Evolutionary conservation across 2,888 invertebrate genomes (phyloP).

Genomic region (Hirudinaria manillensis): DNA sequence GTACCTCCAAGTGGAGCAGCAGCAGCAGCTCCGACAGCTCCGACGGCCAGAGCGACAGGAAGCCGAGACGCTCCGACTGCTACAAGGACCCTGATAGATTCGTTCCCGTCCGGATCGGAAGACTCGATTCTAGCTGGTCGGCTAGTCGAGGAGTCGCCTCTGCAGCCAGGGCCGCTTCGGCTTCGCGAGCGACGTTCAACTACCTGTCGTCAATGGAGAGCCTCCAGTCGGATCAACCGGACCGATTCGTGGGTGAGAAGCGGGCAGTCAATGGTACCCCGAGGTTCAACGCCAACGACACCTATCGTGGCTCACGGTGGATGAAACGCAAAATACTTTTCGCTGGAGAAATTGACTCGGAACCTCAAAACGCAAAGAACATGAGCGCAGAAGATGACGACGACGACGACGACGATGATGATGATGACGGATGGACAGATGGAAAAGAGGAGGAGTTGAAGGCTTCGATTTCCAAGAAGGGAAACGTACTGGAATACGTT

Average conservation of each 20-base stretch:
- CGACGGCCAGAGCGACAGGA: neutral
- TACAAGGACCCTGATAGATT: constrained; percentile 1
- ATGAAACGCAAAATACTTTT: neutral
- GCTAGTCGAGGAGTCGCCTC: neutral
- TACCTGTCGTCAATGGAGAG: neutral
- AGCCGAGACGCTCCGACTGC: neutral
- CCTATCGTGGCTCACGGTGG: neutral
- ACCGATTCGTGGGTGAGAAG: too few relatives aligned
- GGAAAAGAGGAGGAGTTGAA: constrained; percentile 15
- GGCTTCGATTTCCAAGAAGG: neutral
- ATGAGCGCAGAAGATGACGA: constrained; percentile 3
- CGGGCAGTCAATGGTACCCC: too few relatives aligned
- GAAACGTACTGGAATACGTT: neutral
- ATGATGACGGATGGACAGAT: neutral
- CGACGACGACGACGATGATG: neutral
- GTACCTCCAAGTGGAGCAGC: constrained; percentile 12
- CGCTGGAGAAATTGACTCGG: neutral
- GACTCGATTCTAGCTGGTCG: neutral
- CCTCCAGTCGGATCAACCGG: neutral
- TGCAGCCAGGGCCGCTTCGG: too few relatives aligned
- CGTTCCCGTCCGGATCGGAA: neutral
- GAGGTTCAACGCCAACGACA: neutral
- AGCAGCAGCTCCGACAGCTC: neutral
- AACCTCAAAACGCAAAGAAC: neutral
- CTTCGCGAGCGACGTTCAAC: neutral